phyloP scores from a whole-genome alignment of 2,113 vertebrate species.

The Ancistrus triradiatus region DNA sequence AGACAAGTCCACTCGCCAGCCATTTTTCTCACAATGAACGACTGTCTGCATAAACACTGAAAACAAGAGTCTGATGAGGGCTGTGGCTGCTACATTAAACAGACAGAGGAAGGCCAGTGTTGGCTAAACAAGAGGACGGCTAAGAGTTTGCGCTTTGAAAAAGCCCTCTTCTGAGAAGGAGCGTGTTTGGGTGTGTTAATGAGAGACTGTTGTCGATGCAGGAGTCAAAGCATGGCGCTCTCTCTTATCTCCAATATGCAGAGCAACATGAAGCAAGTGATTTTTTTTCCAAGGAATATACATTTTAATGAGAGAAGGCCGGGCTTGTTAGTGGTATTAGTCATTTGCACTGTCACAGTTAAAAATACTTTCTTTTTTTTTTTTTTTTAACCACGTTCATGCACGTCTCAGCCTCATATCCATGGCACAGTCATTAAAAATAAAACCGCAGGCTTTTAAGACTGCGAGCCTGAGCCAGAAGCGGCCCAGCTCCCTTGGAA shows the following conservation, averaged over 20 bases:
- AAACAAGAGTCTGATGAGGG: no score
- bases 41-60: no score
- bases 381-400: slow-evolving; percentile 58
- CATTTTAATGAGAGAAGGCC: slow-evolving; percentile 73
- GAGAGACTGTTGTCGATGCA: slow-evolving; percentile 50
- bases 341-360: slow-evolving; percentile 70
- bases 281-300: slow-evolving; percentile 51
- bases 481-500: slow-evolving; percentile 67
- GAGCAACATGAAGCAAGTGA: slow-evolving; percentile 48
- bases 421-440: slow-evolving; percentile 75
- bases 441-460: slow-evolving; percentile 70
- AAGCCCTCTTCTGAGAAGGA: slow-evolving; percentile 44
- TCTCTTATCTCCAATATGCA: slow-evolving; percentile 46
- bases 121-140: slow-evolving; percentile 47
- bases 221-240: slow-evolving; percentile 41
- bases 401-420: slow-evolving; percentile 50
- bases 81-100: slow-evolving; percentile 9
- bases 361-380: slow-evolving; percentile 64
- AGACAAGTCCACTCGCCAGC: no score
- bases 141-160: slow-evolving; percentile 44
- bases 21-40: no score
- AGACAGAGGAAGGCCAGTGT: slow-evolving; percentile 22
- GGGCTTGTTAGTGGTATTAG: slow-evolving; percentile 72
- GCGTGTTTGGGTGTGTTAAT: slow-evolving; percentile 59
- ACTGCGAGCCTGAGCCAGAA: slow-evolving; percentile 66